Percentiles rank a stretch among this genome's conserved stretches.
Evolutionary conservation across 2,113 vertebrate genomes (phyloP).

Genomic region (Scopus umbretta): DNA sequence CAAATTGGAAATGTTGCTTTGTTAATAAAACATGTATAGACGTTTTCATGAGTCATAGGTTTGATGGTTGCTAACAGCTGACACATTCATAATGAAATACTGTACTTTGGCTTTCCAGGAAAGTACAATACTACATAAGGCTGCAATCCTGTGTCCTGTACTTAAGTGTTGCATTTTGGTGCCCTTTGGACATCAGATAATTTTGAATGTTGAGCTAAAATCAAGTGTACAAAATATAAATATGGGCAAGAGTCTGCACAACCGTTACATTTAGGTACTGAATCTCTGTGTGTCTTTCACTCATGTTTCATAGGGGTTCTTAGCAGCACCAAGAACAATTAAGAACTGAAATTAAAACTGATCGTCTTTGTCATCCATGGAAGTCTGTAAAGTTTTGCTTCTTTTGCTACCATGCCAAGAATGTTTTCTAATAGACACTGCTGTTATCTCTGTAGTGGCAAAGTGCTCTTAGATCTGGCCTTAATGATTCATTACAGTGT

Average conservation of each 20-base stretch:
- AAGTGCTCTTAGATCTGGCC: neutral
- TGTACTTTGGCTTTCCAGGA: neutral
- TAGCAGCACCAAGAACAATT: neutral
- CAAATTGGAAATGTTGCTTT: constrained; percentile 65
- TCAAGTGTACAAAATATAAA: neutral
- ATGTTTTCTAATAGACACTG: neutral
- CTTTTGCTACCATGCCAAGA: neutral
- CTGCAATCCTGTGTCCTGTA: neutral
- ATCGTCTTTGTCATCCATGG: neutral
- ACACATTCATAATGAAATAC: constrained; percentile 63
- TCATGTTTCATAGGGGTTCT: neutral
- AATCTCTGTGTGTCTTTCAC: neutral
- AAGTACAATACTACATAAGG: neutral
- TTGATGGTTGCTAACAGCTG: constrained; percentile 59
- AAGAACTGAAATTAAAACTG: neutral
- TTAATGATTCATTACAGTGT: neutral
- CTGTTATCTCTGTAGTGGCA: neutral
- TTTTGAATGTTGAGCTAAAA: constrained; percentile 31
- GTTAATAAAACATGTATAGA: constrained; percentile 62
- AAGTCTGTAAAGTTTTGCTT: neutral
- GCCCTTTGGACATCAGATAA: neutral
- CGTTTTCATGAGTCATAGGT: constrained; percentile 60
- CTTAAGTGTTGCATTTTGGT: neutral
- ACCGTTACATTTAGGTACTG: neutral
- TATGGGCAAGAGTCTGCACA: neutral